A percentile compares a stretch with the other conserved stretches of the same genome.
Evolutionary conservation across 2,888 invertebrate genomes (phyloP).

Genomic region (Troides helena): DNA sequence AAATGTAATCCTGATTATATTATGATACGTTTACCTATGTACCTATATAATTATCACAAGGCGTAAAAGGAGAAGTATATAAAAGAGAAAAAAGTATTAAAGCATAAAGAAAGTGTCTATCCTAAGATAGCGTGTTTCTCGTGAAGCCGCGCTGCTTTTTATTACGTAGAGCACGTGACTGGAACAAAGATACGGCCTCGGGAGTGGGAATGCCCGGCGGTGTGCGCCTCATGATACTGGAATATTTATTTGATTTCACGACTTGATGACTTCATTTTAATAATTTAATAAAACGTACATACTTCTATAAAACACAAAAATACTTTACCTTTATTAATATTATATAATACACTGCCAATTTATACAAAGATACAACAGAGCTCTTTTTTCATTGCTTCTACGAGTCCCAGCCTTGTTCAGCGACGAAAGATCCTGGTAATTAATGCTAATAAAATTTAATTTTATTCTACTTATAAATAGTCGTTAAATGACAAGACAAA

Average conservation of each 20-base stretch:
- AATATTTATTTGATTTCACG: slow-evolving; percentile 15
- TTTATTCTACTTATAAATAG: no score
- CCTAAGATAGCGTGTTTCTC: slow-evolving; percentile 59
- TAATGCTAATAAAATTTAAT: no score
- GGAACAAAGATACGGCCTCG: slow-evolving; percentile 52
- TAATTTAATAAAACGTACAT: neutral
- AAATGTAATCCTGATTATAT: no score
- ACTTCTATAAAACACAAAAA: neutral
- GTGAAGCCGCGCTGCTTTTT: slow-evolving; percentile 56
- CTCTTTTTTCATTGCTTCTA: no score
- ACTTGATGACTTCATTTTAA: slow-evolving; percentile 10
- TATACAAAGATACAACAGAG: no score
- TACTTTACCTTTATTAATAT: slow-evolving; percentile 2
- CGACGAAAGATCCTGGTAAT: no score
- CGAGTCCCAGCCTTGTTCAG: no score
- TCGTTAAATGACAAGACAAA: neutral
- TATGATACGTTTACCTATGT: neutral
- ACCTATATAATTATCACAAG: slow-evolving; percentile 55
- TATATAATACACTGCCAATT: no score
- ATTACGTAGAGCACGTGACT: slow-evolving; percentile 68
- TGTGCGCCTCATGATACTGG: slow-evolving; percentile 1
- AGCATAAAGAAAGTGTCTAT: slow-evolving; percentile 65
- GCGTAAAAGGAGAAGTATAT: slow-evolving; percentile 63
- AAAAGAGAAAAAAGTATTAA: slow-evolving; percentile 62
- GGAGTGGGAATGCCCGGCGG: slow-evolving; percentile 33